Evolutionary conservation across 1,140 invertebrate species (phyloP), one percentile per base, ranked within the genome.

Genomic region (Aricia agestis): DNA sequence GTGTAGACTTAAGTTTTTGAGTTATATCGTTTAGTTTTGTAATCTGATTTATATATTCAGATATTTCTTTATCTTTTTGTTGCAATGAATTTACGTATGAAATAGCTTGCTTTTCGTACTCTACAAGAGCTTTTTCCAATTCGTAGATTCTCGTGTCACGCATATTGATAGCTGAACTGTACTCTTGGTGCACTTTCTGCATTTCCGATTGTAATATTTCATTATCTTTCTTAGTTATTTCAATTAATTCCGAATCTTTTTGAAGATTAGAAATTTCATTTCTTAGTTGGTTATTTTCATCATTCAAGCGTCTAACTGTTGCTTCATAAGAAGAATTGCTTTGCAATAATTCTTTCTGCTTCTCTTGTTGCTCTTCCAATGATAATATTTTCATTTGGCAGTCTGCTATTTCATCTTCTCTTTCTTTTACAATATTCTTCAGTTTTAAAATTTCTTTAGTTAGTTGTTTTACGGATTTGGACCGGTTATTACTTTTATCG

Each of bases 391-490:
- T 90, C 88, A 91, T 91, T 76, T 91, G 87, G 73, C 84, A 92
- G 72, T 93, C 87, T 65, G 87, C 91, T 71, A 93, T 90, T 83
- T 93, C 92, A 42, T 90, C 81, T 77, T 92, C 87, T 80, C 93
- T 89, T 63, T 93, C 85, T 80, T 93, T 93, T n/a, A 92, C 87
- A 10, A 75, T 80, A 82, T 91, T 85, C 80, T 92, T 88, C 59
- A 90, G 80, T 79, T 92, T 89, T 36, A 92, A 78, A 69, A 92
- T 92, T 82, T 92, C 91, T 86, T 92, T 92, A 1, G 91, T 92
- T 41, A 90, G 73, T 77, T 92, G 91, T 76, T 92, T 92, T 15
- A 90, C 82, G 72, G 84, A 83, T 80, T 92, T 92, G 13, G 81
- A 78, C 77, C 83, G 82, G 66, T 74, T 88, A 57, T 68, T 72